Evolutionary conservation across 2,888 invertebrate genomes (phyloP), one percentile per base, ranked within the genome.

Genomic region (Ectemnius lituratus): DNA sequence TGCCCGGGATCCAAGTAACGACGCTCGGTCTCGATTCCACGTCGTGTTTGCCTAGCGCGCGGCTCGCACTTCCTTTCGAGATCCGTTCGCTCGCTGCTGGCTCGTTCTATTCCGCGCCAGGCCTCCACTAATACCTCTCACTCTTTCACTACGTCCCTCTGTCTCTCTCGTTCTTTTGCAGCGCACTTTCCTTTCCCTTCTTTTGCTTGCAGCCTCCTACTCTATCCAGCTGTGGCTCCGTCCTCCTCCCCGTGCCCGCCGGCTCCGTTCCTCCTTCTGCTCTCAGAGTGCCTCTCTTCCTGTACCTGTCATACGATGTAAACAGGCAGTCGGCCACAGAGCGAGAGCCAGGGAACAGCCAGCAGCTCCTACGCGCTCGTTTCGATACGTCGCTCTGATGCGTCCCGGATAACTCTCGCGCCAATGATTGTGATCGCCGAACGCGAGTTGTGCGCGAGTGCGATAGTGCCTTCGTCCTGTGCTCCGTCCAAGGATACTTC

Each of bases 31-130:
- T 67, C 84, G 82, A 82, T 84, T 85, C 82, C 73, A 71, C 73
- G 79, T 70, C 77, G 80, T 75, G 75, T 52, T 70, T 62, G 76
- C 67, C 76, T 73, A 76, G 75, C 78, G 79, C 73, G 77, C 77
- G 73, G 70, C 47, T 70, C 81, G 79, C 84, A 86, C 83, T 86
- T 82, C 84, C 73, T 78, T 81, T 75, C 75, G 82, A 82, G 85
- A 84, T 13, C 52, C 84, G 73, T 78, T 77, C 77, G 62, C 46
- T 61, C 58, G 67, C 62, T 67, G 66, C 61, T 67, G 62, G 56
- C 28, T 46, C 27, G 62, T 62, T 37, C 46, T 49, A 16, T 68
- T 61, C 20, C 27, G 16, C 63, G 47, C 46, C 52, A 49, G 63
- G 37, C 13, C 28, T 66, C 62, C 23, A 2, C 3, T 70, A 59